Percentiles rank a stretch among this genome's conserved stretches.
These are phyloP conservation scores for Nycticorax nycticorax DNA, from an alignment of 2,113 vertebrate species.

Conservation along the genomic window DNA sequence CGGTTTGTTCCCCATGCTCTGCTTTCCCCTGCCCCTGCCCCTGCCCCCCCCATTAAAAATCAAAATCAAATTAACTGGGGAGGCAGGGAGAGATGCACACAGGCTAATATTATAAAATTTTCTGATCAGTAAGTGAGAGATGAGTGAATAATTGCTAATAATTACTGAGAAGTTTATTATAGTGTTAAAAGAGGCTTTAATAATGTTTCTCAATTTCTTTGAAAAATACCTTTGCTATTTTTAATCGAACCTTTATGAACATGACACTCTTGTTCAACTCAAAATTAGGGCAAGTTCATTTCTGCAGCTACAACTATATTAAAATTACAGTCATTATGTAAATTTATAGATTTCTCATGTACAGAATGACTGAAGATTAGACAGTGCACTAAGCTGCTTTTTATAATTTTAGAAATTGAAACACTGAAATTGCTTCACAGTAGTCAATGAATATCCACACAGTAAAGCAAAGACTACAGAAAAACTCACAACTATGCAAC, in stretches of 20 bases:
- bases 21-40: too few species aligned
- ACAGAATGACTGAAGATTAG: constrained; percentile 34
- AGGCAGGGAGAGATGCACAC: not conserved
- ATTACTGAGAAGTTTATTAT: not conserved
- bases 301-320: not conserved
- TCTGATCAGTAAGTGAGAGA: not conserved
- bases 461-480: constrained; percentile 26
- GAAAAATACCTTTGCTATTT: not conserved
- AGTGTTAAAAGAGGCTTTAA: not conserved
- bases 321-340: not conserved
- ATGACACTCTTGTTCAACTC: not conserved
- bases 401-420: constrained; percentile 8
- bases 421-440: constrained; percentile 41
- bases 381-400: not conserved
- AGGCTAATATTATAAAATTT: not conserved
- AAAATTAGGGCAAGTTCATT: not conserved
- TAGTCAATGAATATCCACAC: constrained; percentile 9
- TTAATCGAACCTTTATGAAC: not conserved
- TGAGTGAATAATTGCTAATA: not conserved
- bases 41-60: not conserved
- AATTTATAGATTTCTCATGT: not conserved
- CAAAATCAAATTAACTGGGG: not conserved
- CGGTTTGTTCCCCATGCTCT: not conserved
- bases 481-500: constrained; percentile 11
- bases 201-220: not conserved